These are phyloP conservation scores for Ferrisia virgata DNA, from an alignment of 2,888 invertebrate genomes.

Conservation along the genomic window DNA sequence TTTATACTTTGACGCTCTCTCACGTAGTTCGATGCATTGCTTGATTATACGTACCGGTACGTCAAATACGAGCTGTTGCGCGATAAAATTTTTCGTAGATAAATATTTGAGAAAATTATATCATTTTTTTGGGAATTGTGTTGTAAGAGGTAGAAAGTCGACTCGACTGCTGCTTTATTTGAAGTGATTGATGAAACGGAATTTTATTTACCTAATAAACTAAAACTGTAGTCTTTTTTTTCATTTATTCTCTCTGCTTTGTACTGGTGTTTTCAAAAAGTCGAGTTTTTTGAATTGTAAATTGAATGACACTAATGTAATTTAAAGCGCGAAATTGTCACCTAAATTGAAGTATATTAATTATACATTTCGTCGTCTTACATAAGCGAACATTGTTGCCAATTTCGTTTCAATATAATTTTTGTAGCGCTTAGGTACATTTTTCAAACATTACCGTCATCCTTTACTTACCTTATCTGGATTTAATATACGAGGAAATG, in stretches of 20 bases:
- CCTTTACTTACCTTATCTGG: no score
- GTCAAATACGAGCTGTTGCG: background rate
- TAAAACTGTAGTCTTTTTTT: background rate
- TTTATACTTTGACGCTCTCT: background rate
- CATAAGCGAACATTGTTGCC: no score
- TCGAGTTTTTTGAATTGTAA: background rate
- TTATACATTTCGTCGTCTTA: no score
- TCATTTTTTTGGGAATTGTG: background rate
- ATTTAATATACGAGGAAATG: no score
- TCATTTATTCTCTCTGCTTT: background rate
- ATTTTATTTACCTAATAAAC: background rate
- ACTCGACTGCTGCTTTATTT: background rate
- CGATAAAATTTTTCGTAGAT: background rate
- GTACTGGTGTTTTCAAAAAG: background rate
- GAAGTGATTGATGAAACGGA: background rate
- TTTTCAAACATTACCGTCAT: no score
- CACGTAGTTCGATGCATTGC: background rate
- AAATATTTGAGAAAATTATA: background rate
- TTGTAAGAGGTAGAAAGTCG: no score
- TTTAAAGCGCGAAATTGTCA: no score
- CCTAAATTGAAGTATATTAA: no score
- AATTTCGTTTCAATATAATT: no score
- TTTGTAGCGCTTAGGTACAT: no score
- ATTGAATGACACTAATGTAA: background rate
- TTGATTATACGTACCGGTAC: no score